Percentiles rank a stretch among this genome's conserved stretches.
Evolutionary conservation across 2,113 vertebrate genomes (phyloP).

Genomic region (Rattus rattus): DNA sequence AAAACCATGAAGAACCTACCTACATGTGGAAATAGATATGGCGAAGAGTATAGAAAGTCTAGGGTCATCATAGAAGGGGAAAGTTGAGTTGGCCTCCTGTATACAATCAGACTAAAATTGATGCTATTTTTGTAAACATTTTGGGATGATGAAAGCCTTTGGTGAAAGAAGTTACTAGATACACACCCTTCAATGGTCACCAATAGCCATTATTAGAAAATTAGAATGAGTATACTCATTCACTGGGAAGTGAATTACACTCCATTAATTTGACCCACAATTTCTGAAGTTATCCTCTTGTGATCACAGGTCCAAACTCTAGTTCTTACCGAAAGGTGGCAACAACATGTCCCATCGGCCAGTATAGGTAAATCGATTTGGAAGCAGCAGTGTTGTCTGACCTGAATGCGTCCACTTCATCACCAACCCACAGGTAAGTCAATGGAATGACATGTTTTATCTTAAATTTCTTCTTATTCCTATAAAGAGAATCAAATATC

Average conservation of each 20-base stretch:
- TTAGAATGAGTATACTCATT: not conserved
- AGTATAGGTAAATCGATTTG: not conserved
- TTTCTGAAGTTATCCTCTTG: not conserved
- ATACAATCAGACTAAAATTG: not conserved
- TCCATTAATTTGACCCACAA: not conserved
- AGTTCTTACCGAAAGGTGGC: not conserved
- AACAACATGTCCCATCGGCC: not conserved
- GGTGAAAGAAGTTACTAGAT: too few relatives aligned
- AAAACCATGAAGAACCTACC: not conserved
- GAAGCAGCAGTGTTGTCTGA: rapidly evolving
- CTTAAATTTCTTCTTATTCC: not conserved
- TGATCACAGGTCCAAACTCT: not conserved
- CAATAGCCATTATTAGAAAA: not conserved
- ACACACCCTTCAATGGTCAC: too few relatives aligned
- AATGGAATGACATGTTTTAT: not conserved
- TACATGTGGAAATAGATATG: not conserved
- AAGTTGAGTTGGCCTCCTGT: not conserved
- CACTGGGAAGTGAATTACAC: not conserved
- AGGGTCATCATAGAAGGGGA: not conserved
- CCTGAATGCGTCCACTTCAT: not conserved
- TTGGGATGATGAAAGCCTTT: too few relatives aligned
- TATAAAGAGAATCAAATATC: not conserved
- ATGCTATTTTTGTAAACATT: not conserved
- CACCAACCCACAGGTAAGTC: not conserved
- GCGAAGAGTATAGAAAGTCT: not conserved